phyloP scores from a whole-genome alignment of 2,797 vertebrate genomes.

The Coregonus sp. region DNA sequence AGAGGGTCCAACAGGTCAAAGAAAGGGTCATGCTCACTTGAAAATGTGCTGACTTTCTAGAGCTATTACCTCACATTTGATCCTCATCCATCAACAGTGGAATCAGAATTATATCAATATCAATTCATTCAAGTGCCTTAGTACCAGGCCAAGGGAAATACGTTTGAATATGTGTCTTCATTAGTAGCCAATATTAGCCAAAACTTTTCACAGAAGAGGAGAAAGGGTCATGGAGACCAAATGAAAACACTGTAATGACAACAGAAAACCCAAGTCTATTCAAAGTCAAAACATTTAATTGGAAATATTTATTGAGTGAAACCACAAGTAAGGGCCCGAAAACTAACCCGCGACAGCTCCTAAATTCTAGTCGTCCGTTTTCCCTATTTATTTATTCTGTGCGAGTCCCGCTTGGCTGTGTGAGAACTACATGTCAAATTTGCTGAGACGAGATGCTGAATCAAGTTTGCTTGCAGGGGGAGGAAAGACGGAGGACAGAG shows the following conservation, averaged over 20 bases:
- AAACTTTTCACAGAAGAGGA: conserved; percentile 31
- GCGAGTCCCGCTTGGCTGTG: conserved; percentile 41
- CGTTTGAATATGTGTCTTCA: conserved; percentile 33
- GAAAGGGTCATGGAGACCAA: conserved; percentile 37
- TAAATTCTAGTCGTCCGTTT: conserved; percentile 53
- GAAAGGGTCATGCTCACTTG: not conserved
- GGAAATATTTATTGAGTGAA: conserved; percentile 64
- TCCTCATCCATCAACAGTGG: not conserved
- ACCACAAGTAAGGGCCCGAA: conserved; percentile 59
- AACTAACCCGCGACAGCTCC: conserved; percentile 52
- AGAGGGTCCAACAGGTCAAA: not conserved
- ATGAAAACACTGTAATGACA: conserved; percentile 62
- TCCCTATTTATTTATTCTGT: conserved; percentile 60
- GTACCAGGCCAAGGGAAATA: conserved; percentile 35
- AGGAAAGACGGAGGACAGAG: conserved; percentile 18
- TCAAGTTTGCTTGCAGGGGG: conserved; percentile 35
- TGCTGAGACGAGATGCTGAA: conserved; percentile 59
- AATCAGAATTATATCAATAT: conserved; percentile 11
- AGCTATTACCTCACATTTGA: not conserved
- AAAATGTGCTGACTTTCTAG: conserved; percentile 28
- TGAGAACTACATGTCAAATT: conserved; percentile 46
- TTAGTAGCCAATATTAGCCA: conserved; percentile 21
- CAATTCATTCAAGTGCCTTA: conserved; percentile 11
- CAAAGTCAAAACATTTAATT: conserved; percentile 54
- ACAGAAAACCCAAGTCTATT: conserved; percentile 57